A percentile compares a stretch with the other conserved stretches of the same genome.
Conservation (phyloP, 2,797 vertebrate species). For the Sebastes vulpes region DNA sequence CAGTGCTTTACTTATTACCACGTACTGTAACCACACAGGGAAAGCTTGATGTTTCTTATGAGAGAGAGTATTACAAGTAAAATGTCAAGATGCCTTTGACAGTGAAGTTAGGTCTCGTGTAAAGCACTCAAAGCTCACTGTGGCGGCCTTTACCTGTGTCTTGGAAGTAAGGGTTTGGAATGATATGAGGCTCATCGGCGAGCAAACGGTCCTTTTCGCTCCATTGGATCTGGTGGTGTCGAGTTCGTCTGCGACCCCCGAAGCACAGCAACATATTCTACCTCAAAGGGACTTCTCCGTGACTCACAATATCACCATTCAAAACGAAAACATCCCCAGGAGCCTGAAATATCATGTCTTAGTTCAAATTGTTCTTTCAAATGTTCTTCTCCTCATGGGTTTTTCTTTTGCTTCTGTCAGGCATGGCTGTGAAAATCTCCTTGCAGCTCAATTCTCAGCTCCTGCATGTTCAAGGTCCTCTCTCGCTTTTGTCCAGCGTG, state of each 20-base stretch:
- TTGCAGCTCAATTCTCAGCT: not conserved
- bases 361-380: constrained; percentile 5
- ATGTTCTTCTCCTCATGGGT: not conserved
- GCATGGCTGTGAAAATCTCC: constrained; percentile 6
- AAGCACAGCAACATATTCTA: constrained; percentile 80
- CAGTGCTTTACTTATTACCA: not conserved
- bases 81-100: not conserved
- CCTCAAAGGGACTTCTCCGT: not conserved
- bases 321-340: constrained; percentile 9
- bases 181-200: constrained; percentile 51
- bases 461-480: constrained; percentile 2
- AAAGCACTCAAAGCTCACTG: not conserved
- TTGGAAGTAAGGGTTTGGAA: constrained; percentile 65
- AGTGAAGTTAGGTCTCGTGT: not conserved
- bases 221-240: constrained; percentile 51
- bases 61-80: not conserved
- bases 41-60: not conserved
- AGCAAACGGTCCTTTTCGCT: constrained; percentile 75
- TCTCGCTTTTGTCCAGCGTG: constrained; percentile 4
- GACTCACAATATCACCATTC: constrained; percentile 14
- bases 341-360: not conserved
- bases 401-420: not conserved
- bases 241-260: constrained; percentile 67
- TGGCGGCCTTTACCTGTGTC: constrained; percentile 77
- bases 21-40: not conserved